These are phyloP conservation scores for Colletes collaris DNA, from an alignment of 2,888 invertebrate genomes.

Conservation along the genomic window DNA sequence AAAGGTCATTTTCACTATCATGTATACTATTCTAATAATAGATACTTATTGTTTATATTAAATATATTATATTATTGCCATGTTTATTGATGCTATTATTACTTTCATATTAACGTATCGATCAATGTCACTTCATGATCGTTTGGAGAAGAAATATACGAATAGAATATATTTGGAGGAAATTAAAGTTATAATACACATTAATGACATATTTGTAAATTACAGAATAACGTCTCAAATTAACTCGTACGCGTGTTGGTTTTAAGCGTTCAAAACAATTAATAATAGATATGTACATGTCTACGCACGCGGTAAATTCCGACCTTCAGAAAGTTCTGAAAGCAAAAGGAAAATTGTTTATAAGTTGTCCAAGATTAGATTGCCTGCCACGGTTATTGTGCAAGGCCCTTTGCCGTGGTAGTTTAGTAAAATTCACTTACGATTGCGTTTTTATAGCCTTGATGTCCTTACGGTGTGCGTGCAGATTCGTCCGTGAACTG, in stretches of 20 bases:
- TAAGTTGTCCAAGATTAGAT: not conserved
- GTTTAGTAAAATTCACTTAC: conserved; percentile 13
- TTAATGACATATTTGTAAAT: no score
- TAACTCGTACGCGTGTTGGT: not conserved
- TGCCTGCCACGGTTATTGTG: not conserved
- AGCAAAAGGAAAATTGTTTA: not conserved
- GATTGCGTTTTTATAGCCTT: not conserved
- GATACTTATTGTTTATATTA: not conserved
- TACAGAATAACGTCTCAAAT: not conserved
- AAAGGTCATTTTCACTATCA: conserved; percentile 11
- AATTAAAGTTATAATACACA: no score
- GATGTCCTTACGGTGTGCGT: not conserved
- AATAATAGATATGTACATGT: not conserved
- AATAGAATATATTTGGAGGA: no score
- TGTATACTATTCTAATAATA: not conserved
- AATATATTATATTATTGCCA: not conserved
- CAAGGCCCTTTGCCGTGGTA: no score
- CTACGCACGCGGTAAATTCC: not conserved
- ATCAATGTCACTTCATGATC: no score
- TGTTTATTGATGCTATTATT: no score
- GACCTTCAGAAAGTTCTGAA: not conserved
- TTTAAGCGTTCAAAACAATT: not conserved
- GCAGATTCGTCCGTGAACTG: not conserved
- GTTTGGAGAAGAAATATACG: no score
- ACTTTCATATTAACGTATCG: no score